Conservation (phyloP, 2,113 vertebrate species). For the Athene noctua region DNA sequence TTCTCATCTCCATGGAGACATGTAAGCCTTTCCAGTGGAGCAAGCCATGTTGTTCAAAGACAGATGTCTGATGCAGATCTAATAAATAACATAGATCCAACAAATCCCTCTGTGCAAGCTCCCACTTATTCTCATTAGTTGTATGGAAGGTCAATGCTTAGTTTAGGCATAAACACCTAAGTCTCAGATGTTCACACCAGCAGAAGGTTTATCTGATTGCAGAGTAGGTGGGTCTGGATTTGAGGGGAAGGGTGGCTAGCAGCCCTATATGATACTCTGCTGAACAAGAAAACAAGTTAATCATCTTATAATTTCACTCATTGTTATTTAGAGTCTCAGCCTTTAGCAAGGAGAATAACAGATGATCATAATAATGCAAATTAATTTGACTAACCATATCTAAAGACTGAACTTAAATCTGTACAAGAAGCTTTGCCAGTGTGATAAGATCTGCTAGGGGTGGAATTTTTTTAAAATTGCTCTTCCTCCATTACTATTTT, state of each 20-base stretch:
- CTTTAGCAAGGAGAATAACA: neutral
- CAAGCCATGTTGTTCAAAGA: neutral
- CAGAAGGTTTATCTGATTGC: neutral
- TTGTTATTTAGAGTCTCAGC: neutral
- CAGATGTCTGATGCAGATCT: neutral
- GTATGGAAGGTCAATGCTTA: neutral
- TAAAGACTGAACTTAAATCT: neutral
- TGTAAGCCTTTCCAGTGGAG: neutral
- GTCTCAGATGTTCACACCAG: neutral
- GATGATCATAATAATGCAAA: neutral
- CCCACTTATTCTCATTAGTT: neutral
- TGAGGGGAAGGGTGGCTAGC: neutral
- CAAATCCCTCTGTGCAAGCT: neutral
- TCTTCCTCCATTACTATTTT: neutral
- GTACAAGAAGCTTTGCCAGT: neutral
- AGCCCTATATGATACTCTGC: neutral
- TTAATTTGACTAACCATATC: conserved; percentile 4
- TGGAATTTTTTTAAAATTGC: too few species aligned
- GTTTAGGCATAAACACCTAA: neutral
- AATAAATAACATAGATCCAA: neutral
- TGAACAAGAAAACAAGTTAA: neutral
- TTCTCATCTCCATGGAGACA: neutral
- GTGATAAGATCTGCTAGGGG: neutral
- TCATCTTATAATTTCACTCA: neutral
- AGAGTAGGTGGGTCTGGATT: neutral